A percentile compares a stretch with the other conserved stretches of the same genome.
Conservation (phyloP, 2,888 invertebrate genomes). For the Steinernema hermaphroditum region DNA sequence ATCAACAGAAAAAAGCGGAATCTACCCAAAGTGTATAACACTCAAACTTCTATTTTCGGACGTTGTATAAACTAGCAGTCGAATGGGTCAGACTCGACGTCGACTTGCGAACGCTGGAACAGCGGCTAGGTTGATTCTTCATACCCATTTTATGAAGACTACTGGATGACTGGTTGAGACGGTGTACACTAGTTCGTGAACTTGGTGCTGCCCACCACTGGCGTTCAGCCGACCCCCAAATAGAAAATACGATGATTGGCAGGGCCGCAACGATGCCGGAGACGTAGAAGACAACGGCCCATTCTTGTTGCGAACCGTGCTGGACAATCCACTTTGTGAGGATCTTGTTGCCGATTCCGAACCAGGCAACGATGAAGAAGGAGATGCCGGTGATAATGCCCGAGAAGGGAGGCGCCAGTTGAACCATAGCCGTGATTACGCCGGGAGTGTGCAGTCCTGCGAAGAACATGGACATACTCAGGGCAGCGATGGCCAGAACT, state of each 20-base stretch:
- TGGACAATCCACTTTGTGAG: slow-evolving; percentile 63
- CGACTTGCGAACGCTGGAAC: slow-evolving; percentile 18
- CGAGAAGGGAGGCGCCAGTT: slow-evolving; percentile 63
- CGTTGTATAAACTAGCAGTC: slow-evolving; percentile 14
- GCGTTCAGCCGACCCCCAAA: slow-evolving; percentile 62
- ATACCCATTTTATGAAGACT: slow-evolving; percentile 17
- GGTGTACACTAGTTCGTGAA: slow-evolving; percentile 48
- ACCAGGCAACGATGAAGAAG: slow-evolving; percentile 51
- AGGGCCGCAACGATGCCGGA: slow-evolving; percentile 60
- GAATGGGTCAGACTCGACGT: slow-evolving; percentile 20
- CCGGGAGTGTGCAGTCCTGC: slow-evolving; percentile 64
- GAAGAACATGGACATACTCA: slow-evolving; percentile 62
- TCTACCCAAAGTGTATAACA: background rate
- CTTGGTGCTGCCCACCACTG: slow-evolving; percentile 63
- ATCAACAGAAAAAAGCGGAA: background rate
- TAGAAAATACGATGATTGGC: slow-evolving; percentile 56
- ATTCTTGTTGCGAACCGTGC: slow-evolving; percentile 57
- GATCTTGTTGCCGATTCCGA: slow-evolving; percentile 62
- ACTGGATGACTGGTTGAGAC: slow-evolving; percentile 14
- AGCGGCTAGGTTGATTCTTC: slow-evolving; percentile 8
- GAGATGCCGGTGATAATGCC: slow-evolving; percentile 53
- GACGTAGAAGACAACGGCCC: slow-evolving; percentile 61
- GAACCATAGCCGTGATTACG: slow-evolving; percentile 61
- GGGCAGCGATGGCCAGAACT: slow-evolving; percentile 53
- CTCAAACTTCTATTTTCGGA: slow-evolving; percentile 1